Conservation (phyloP, 2,888 invertebrate species). For the Dascillus cervinus region DNA sequence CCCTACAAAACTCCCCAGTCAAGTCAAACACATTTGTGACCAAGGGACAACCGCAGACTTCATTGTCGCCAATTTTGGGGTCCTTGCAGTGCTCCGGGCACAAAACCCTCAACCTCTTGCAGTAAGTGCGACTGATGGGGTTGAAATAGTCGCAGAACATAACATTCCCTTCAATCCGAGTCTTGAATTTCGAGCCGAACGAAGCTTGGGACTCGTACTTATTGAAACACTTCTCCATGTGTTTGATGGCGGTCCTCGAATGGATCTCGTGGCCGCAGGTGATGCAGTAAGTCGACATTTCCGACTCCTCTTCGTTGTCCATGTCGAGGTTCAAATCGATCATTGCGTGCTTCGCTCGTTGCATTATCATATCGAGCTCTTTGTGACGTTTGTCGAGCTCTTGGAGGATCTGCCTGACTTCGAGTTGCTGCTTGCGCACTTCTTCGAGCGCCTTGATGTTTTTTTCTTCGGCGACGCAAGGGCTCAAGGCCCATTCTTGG, state of each 20-base stretch:
- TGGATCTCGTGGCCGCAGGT: conserved; percentile 96
- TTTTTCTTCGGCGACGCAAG: conserved; percentile 79
- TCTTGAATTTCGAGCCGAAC: conserved; percentile 91
- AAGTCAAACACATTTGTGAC: conserved; percentile 76
- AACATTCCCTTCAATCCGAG: conserved; percentile 86
- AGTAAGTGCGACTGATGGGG: conserved; percentile 81
- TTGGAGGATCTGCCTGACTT: conserved; percentile 71
- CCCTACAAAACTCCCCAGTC: conserved; percentile 80
- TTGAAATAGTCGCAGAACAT: conserved; percentile 98
- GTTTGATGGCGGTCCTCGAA: conserved; percentile 84
- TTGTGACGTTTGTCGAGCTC: conserved; percentile 69
- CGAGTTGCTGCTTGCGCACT: conserved; percentile 69
- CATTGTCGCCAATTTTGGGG: conserved; percentile 75
- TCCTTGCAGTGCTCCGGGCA: conserved; percentile 98
- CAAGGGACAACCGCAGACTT: conserved; percentile 91
- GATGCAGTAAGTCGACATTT: conserved; percentile 87
- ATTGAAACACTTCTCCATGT: conserved; percentile 97
- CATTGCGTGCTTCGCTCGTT: conserved; percentile 64
- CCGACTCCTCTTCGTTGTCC: conserved; percentile 56
- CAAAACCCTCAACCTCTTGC: conserved; percentile 88
- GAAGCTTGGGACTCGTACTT: conserved; percentile 97
- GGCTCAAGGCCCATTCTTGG: conserved; percentile 86
- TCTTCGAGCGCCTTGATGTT: conserved; percentile 47
- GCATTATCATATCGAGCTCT: conserved; percentile 73
- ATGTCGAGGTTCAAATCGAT: conserved; percentile 57